phyloP scores from a whole-genome alignment of 2,113 vertebrate genomes.

The Columba janthina region DNA sequence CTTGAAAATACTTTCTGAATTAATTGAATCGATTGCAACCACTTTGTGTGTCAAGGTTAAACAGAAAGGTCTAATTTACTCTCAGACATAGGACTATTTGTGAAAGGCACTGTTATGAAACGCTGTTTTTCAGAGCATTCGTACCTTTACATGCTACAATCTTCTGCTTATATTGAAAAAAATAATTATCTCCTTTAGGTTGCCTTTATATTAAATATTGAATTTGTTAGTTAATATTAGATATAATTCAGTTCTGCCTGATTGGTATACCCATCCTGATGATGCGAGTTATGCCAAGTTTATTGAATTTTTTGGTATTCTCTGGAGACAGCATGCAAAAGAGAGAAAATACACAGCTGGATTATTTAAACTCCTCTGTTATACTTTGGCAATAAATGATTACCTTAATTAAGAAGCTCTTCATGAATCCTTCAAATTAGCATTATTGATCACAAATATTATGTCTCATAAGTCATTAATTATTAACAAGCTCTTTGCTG shows the following conservation, averaged over 20 bases:
- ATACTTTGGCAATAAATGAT: background rate
- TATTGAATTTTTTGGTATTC: background rate
- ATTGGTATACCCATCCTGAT: background rate
- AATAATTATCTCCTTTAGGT: background rate
- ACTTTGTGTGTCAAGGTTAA: background rate
- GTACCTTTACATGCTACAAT: background rate
- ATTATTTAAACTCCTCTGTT: background rate
- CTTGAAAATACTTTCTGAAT: background rate
- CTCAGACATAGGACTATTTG: background rate
- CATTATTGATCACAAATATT: constrained; percentile 7
- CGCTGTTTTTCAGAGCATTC: background rate
- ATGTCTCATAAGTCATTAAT: background rate
- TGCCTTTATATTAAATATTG: background rate
- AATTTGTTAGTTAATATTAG: background rate
- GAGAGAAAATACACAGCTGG: background rate
- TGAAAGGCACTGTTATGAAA: background rate
- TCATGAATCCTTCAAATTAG: background rate
- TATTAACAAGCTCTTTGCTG: background rate
- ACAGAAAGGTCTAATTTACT: background rate
- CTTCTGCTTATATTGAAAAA: background rate
- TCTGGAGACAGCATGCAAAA: background rate
- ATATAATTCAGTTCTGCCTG: background rate
- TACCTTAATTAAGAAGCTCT: background rate
- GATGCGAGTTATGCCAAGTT: background rate
- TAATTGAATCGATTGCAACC: background rate